Conservation (phyloP, 2,797 vertebrate genomes). For the Sebastes melanostomus region DNA sequence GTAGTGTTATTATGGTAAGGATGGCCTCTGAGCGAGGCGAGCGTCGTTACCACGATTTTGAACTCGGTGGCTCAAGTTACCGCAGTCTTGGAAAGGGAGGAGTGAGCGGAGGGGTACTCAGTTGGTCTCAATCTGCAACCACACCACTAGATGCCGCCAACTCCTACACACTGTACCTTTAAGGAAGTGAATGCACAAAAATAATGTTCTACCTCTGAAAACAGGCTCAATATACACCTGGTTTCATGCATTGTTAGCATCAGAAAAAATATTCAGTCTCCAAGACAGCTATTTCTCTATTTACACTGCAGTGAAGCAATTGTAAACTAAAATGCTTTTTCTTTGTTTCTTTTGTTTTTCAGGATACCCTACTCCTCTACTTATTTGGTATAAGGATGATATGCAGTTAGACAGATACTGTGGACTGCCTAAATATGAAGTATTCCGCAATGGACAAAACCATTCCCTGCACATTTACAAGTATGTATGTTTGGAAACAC, state of each 20-base stretch:
- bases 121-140: too few species aligned
- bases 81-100: too few species aligned
- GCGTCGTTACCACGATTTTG: too few species aligned
- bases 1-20: too few species aligned
- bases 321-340: background rate
- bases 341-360: slow-evolving; percentile 7
- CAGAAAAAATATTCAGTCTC: background rate
- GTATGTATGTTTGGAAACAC: slow-evolving; percentile 77
- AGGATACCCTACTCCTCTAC: slow-evolving; percentile 92
- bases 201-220: background rate
- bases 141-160: too few species aligned
- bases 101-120: too few species aligned
- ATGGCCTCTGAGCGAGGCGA: too few species aligned
- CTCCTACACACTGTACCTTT: background rate
- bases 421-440: slow-evolving; percentile 97
- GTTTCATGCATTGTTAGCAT: background rate
- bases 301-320: background rate
- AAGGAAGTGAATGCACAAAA: background rate
- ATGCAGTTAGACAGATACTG: slow-evolving; percentile 96
- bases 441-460: slow-evolving; percentile 89
- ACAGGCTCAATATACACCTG: background rate
- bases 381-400: slow-evolving; percentile 98
- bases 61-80: too few species aligned
- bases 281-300: background rate
- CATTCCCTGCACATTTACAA: slow-evolving; percentile 96